Conservation (phyloP, 2,888 invertebrate species). For the Drosophila gaucha region DNA sequence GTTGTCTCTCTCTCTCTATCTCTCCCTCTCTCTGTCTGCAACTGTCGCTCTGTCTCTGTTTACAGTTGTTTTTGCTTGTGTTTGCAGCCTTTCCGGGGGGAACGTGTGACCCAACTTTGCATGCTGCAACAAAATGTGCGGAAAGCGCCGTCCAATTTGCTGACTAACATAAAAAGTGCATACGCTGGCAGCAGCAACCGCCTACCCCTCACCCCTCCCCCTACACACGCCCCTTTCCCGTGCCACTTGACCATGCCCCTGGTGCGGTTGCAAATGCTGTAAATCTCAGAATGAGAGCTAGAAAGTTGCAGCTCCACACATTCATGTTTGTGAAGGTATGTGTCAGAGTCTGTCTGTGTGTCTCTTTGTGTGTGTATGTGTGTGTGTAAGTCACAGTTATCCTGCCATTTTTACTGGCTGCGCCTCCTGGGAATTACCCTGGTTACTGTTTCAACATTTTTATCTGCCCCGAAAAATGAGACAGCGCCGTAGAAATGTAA, state of each 20-base stretch:
- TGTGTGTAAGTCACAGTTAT: conserved; percentile 38
- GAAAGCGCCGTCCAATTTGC: conserved; percentile 65
- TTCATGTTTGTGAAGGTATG: neutral
- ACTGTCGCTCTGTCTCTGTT: neutral
- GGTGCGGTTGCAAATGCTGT: conserved; percentile 54
- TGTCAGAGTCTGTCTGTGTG: conserved; percentile 9
- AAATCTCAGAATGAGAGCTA: conserved; percentile 52
- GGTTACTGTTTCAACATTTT: conserved; percentile 75
- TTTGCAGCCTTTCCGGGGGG: conserved; percentile 6
- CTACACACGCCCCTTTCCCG: neutral
- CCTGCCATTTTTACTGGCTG: conserved; percentile 56
- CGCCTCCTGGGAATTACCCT: conserved; percentile 66
- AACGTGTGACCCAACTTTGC: conserved; percentile 15
- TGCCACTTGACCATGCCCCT: conserved; percentile 7
- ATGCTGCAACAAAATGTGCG: conserved; percentile 54
- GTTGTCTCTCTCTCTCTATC: neutral
- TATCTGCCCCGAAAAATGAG: conserved; percentile 57
- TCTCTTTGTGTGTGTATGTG: conserved; percentile 8
- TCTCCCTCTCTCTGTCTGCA: conserved; percentile 1
- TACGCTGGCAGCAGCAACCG: conserved; percentile 28
- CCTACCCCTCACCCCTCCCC: neutral
- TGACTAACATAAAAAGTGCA: conserved; percentile 61
- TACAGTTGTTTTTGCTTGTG: neutral
- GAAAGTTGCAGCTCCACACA: conserved; percentile 21
- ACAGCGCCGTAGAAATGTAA: conserved; percentile 36